A percentile compares a stretch with the other conserved stretches of the same genome.
These are phyloP conservation scores for Argyresthia albistria DNA, from an alignment of 2,888 invertebrate species.

Conservation along the genomic window DNA sequence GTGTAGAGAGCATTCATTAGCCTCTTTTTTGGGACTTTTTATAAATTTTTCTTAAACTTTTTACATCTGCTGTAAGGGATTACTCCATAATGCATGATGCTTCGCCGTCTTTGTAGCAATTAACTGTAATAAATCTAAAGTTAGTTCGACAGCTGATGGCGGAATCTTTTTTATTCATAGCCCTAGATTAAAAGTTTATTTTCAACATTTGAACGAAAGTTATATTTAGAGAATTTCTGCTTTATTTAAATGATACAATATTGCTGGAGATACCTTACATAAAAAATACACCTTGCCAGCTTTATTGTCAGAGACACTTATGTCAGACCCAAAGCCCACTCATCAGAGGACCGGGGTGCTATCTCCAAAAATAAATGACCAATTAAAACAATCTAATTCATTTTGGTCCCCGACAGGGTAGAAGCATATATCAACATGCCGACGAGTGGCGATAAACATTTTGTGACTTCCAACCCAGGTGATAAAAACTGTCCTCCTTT, in stretches of 20 bases:
- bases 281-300: too few relatives aligned
- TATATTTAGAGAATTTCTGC: too few relatives aligned
- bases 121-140: conserved; percentile 64
- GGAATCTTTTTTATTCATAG: conserved; percentile 15
- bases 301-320: too few relatives aligned
- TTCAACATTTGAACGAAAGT: too few relatives aligned
- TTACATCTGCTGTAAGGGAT: conserved; percentile 42
- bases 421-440: conserved; percentile 67
- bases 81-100: conserved; percentile 67
- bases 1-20: conserved; percentile 59
- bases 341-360: conserved; percentile 32
- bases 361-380: conserved; percentile 67
- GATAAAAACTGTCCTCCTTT: conserved; percentile 63
- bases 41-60: conserved; percentile 56
- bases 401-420: conserved; percentile 49
- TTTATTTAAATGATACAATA: too few relatives aligned
- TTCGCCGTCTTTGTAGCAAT: conserved; percentile 52
- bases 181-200: too few relatives aligned
- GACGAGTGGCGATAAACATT: conserved; percentile 69
- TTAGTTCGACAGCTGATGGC: conserved; percentile 55
- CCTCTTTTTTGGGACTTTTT: conserved; percentile 45
- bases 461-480: conserved; percentile 68
- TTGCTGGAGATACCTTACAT: too few relatives aligned
- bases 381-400: conserved; percentile 68
- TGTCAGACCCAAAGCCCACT: conserved; percentile 17